Conservation (phyloP, 1,140 invertebrate species). For the Drosophila melanogaster region Release_6_plus_ISO1_MT NT_033777.3:15701501-15702000, state of each 20-base stretch:
- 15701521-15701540: slow-evolving; percentile 60
- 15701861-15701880: neutral
- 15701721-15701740: slow-evolving; percentile 23
- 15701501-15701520: slow-evolving; percentile 56
- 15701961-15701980: neutral
- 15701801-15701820: too few species aligned
- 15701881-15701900: too few species aligned
- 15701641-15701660: slow-evolving; percentile 29
- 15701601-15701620: slow-evolving; percentile 60
- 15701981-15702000: slow-evolving; percentile 16
- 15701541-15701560: slow-evolving; percentile 37
- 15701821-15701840: too few species aligned
- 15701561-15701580: slow-evolving; percentile 76
- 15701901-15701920: too few species aligned
- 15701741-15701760: slow-evolving; percentile 25
- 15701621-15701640: slow-evolving; percentile 21
- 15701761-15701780: neutral
- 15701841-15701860: neutral
- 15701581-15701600: slow-evolving; percentile 77
- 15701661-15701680: slow-evolving; percentile 57
- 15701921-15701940: too few species aligned
- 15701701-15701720: slow-evolving; percentile 25
- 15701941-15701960: neutral
- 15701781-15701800: neutral
- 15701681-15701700: slow-evolving; percentile 73